Evolutionary conservation across 1,140 invertebrate genomes (phyloP).

Genomic region (Stratiolaelaps scimitus): DNA sequence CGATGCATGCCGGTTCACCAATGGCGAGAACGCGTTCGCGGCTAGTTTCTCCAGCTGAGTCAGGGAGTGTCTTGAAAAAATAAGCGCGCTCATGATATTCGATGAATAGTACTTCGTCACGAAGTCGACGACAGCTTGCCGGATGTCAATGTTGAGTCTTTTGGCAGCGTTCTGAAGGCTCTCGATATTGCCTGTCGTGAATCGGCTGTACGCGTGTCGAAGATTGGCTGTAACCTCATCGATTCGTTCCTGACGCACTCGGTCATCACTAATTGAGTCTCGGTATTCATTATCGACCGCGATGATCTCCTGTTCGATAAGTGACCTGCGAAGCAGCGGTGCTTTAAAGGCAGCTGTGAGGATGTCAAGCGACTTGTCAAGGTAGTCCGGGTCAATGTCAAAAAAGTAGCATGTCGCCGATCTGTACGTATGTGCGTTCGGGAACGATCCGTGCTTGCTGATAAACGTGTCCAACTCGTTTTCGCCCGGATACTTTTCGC

Average conservation of each 20-base stretch:
- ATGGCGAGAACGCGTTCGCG: neutral
- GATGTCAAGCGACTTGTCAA: constrained; percentile 32
- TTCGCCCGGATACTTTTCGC: constrained; percentile 40
- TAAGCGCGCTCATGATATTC: constrained; percentile 12
- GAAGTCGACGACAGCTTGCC: neutral
- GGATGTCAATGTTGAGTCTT: neutral
- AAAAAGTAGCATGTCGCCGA: constrained; percentile 14
- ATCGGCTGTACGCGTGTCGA: constrained; percentile 72
- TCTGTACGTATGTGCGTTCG: constrained; percentile 14
- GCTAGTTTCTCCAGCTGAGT: neutral
- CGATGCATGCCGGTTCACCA: neutral
- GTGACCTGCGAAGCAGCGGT: constrained; percentile 76
- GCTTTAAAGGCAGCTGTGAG: constrained; percentile 52
- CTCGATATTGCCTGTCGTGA: constrained; percentile 59
- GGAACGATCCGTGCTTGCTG: constrained; percentile 33
- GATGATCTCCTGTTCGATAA: constrained; percentile 81
- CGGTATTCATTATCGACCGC: constrained; percentile 92
- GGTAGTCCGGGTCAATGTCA: constrained; percentile 11
- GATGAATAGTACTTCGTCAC: neutral
- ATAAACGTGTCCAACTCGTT: constrained; percentile 41
- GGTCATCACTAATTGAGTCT: constrained; percentile 79
- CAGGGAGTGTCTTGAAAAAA: constrained; percentile 5
- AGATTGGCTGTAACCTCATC: constrained; percentile 63
- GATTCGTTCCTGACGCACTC: constrained; percentile 73
- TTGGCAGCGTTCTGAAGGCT: neutral